Evolutionary conservation across 2,797 vertebrate genomes (phyloP), one percentile per base, ranked within the genome.

Genomic region (Siniperca undulata): DNA sequence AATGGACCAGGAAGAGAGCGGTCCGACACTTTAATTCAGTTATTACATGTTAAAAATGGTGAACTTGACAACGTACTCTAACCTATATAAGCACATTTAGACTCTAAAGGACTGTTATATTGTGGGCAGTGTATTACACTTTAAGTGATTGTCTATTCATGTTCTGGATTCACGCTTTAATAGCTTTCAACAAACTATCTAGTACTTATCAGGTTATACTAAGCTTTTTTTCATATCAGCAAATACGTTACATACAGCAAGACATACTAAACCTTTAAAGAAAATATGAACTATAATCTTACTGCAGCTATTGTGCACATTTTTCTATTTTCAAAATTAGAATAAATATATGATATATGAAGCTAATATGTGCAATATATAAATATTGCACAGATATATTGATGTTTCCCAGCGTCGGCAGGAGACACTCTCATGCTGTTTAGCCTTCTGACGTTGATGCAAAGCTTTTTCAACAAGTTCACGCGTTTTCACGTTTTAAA

Each of bases 91-190:
- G 59, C 16, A 60, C 48, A 44, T 50, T 64, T 48, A 67, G 62
- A 79, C 70, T 61, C 55, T 42, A 30, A 38, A 77, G 55, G 67
- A 76, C 65, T 58, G 70, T 70, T 80, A 74, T 10, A 24, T 24
- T 13, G 4, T 67, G 20, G 20, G 38, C 40, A 22, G 5, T 65
- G 9, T 44, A 38, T 42, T 9, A 20, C 27, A n/a, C 30, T 76
- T 67, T 7, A 40, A 22, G 14, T 44, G 17, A 13, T 20, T 30
- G 55, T 70, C 36, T 74, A 3, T 53, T 70, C 61, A 2, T 22
- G 27, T 56, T 53, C 22, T 55, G 36, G 19, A 30, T 71, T 70
- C 38, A 62, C 6, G n/a, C 53, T 69, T 62, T 30, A 11, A 46
- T 46, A 20, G 53, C 73, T 77, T 52, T 56, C 38, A 56, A 30